Evolutionary conservation across 2,888 invertebrate species (phyloP).

Genomic region (Petrophora chlorosata): DNA sequence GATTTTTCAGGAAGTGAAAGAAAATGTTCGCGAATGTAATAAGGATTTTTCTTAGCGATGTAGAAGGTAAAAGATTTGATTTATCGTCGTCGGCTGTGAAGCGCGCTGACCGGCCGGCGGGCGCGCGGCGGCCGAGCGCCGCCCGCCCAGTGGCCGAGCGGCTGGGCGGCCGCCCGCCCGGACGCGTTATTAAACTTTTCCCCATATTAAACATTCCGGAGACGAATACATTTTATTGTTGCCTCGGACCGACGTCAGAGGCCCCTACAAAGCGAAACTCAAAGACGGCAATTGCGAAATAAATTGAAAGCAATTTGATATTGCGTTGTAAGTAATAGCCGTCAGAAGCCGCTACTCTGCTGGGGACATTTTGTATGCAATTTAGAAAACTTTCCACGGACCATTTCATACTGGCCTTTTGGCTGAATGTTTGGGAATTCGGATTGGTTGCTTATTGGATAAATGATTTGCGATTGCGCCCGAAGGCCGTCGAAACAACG

Average conservation of each 20-base stretch:
- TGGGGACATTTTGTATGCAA: conserved; percentile 76
- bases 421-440: conserved; percentile 41
- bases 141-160: conserved; percentile 43
- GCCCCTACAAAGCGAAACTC: conserved; percentile 84
- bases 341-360: conserved; percentile 74
- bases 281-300: conserved; percentile 84
- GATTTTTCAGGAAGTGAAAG: conserved; percentile 41
- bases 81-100: conserved; percentile 75
- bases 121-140: conserved; percentile 30
- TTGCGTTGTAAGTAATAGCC: conserved; percentile 84
- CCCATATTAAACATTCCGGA: conserved; percentile 85
- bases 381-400: conserved; percentile 66
- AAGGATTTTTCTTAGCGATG: conserved; percentile 75
- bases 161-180: conserved; percentile 59
- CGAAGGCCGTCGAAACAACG: neutral
- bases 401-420: conserved; percentile 62
- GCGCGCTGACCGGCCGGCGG: conserved; percentile 61
- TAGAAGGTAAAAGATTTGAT: conserved; percentile 82
- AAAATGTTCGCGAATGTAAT: conserved; percentile 77
- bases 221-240: conserved; percentile 85
- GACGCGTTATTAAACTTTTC: conserved; percentile 85
- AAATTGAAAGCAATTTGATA: conserved; percentile 84
- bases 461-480: conserved; percentile 16
- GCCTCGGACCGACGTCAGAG: conserved; percentile 83
- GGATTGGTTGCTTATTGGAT: conserved; percentile 47